Evolutionary conservation across 2,888 invertebrate genomes (phyloP).

Genomic region (Eupithecia subfuscata): DNA sequence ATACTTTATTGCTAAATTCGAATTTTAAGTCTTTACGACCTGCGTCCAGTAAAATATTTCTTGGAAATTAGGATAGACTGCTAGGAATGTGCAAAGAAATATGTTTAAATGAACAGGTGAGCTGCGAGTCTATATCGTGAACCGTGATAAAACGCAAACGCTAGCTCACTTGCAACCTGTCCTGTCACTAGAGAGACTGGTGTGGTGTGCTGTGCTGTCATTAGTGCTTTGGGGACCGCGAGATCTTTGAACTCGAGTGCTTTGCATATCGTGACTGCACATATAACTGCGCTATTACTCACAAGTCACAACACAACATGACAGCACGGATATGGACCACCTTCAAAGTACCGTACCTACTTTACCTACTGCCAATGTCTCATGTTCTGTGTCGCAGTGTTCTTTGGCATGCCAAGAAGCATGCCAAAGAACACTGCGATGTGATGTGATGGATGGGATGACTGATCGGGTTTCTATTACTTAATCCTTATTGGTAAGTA

Average conservation of each 20-base stretch:
- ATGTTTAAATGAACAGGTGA: not conserved
- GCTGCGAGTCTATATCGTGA: not conserved
- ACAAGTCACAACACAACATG: not conserved
- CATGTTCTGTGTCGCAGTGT: too few relatives aligned
- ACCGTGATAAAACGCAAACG: not conserved
- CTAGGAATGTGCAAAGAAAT: not conserved
- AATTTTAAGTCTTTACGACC: not conserved
- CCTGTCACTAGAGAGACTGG: slow-evolving; percentile 3
- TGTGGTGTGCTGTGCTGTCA: not conserved
- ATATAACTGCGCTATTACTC: not conserved
- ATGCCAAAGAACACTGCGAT: not conserved
- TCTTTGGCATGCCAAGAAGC: too few relatives aligned
- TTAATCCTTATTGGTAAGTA: not conserved
- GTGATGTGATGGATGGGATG: not conserved
- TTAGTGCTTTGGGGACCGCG: slow-evolving; percentile 21
- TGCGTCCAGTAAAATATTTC: not conserved
- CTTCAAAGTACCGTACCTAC: not conserved
- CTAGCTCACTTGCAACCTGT: not conserved
- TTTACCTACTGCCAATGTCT: not conserved
- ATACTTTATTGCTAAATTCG: not conserved
- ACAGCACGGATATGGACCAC: not conserved
- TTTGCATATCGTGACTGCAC: slow-evolving; percentile 21
- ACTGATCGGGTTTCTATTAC: not conserved
- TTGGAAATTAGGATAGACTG: not conserved
- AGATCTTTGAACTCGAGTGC: slow-evolving; percentile 20